Percentiles rank a stretch among this genome's conserved stretches.
Evolutionary conservation across 1,140 invertebrate genomes (phyloP).

Genomic region (Riptortus pedestris): DNA sequence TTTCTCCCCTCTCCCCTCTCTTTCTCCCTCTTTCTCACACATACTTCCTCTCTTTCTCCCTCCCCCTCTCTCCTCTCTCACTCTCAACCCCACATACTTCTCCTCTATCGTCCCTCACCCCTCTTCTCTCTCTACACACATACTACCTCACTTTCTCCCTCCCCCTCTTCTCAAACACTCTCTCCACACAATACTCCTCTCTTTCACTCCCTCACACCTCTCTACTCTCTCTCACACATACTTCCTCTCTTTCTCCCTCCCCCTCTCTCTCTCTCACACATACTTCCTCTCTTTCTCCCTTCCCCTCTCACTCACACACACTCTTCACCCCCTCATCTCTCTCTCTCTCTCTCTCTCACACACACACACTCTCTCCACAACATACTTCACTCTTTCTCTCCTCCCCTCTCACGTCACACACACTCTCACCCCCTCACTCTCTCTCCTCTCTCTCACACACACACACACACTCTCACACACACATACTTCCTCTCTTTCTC

Average conservation of each 20-base stretch:
- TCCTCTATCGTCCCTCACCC: too few relatives aligned
- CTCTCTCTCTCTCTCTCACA: not conserved
- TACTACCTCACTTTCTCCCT: not conserved
- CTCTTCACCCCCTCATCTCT: not conserved
- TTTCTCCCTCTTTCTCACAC: not conserved
- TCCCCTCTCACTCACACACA: not conserved
- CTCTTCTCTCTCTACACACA: not conserved
- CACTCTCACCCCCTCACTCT: not conserved
- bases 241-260: not conserved
- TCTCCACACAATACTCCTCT: not conserved
- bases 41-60: not conserved
- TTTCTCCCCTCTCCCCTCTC: not conserved
- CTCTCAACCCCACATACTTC: not conserved
- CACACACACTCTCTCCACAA: not conserved
- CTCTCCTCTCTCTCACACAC: not conserved
- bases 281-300: not conserved
- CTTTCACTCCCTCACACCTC: not conserved
- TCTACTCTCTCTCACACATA: not conserved
- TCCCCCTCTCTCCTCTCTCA: not conserved
- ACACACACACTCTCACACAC: not conserved
- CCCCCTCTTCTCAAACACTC: not conserved
- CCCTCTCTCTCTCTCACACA: slow-evolving; percentile 9
- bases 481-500: not conserved
- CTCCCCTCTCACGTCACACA: not conserved
- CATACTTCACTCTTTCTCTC: not conserved